Conservation (phyloP, 1,140 invertebrate species). For the Aphaenogaster floridana region DNA sequence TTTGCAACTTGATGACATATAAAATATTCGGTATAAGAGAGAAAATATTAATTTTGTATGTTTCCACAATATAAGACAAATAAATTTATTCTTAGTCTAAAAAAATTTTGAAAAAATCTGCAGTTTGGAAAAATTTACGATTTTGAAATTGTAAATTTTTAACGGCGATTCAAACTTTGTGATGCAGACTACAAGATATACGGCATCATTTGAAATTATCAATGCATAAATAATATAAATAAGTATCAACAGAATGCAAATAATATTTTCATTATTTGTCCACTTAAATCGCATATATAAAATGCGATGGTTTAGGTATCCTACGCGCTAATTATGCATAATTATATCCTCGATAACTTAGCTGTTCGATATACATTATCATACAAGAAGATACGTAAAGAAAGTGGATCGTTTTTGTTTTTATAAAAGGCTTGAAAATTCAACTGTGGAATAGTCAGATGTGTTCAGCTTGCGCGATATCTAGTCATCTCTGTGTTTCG, state of each 20-base stretch:
- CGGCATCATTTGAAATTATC: not conserved
- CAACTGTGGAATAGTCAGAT: not conserved
- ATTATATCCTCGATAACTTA: constrained; percentile 2
- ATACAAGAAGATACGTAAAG: not conserved
- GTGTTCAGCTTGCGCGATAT: not conserved
- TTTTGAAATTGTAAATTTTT: not conserved
- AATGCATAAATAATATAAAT: not conserved
- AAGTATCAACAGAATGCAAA: not conserved
- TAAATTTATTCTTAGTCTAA: not conserved
- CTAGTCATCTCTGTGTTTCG: not conserved
- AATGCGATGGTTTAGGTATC: not conserved
- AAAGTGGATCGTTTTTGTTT: not conserved
- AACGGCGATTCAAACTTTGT: not conserved
- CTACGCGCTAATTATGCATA: not conserved
- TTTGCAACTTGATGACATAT: not conserved
- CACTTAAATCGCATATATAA: not conserved
- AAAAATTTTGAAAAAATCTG: not conserved
- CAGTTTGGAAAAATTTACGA: not conserved
- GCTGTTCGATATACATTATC: not conserved
- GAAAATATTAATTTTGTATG: not conserved
- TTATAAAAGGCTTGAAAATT: not conserved
- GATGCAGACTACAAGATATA: not conserved
- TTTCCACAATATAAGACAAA: not conserved
- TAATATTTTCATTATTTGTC: constrained; percentile 3
- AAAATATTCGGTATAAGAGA: not conserved